phyloP scores from a whole-genome alignment of 2,797 vertebrate species.

The Coracias cyanogaster region DNA sequence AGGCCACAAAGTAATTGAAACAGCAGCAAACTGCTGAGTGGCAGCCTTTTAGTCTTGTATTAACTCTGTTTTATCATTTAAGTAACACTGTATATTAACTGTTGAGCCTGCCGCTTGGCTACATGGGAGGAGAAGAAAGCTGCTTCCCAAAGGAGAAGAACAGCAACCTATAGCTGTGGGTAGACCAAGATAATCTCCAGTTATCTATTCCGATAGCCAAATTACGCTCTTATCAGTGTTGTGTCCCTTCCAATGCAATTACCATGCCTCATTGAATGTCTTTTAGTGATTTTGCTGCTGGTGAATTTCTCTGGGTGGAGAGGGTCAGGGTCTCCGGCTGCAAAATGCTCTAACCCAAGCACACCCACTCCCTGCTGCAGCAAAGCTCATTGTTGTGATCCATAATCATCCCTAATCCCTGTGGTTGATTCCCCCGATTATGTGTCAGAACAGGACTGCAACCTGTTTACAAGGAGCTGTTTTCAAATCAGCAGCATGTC shows the following conservation, averaged over 20 bases:
- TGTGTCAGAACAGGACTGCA: not conserved
- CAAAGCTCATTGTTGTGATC: not conserved
- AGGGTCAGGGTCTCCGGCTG: not conserved
- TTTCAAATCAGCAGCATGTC: not conserved
- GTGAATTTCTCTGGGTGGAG: not conserved
- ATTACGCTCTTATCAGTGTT: not conserved
- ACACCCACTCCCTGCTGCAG: not conserved
- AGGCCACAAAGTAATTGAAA: not conserved
- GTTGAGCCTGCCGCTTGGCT: not conserved
- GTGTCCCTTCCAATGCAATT: not conserved
- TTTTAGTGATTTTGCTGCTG: not conserved
- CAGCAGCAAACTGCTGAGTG: not conserved
- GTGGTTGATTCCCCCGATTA: not conserved
- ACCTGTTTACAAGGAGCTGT: not conserved
- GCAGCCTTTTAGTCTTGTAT: not conserved
- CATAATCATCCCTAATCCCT: not conserved
- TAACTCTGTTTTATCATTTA: not conserved
- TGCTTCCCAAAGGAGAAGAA: conserved; percentile 6
- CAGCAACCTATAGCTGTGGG: not conserved
- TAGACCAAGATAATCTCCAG: not conserved
- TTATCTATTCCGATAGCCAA: not conserved
- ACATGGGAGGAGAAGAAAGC: not conserved
- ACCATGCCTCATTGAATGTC: not conserved
- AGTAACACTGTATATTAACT: not conserved
- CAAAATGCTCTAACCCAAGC: not conserved